Percentiles rank a stretch among this genome's conserved stretches.
Evolutionary conservation across 2,113 vertebrate genomes (phyloP).

Genomic region (Ondatra zibethicus): DNA sequence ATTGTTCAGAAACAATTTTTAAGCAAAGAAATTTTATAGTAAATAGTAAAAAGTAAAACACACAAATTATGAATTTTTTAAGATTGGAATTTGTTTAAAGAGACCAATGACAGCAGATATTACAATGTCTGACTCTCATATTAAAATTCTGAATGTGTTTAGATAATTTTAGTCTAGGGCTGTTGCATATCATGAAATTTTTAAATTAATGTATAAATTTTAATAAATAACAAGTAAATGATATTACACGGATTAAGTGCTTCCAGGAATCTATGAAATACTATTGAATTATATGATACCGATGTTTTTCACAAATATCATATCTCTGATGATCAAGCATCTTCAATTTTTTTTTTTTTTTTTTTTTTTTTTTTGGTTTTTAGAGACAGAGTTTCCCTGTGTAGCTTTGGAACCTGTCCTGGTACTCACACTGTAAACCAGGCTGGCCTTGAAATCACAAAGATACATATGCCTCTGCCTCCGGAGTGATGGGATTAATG

Average conservation of each 20-base stretch:
- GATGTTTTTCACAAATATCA: not conserved
- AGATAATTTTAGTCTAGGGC: not conserved
- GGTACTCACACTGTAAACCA: too few species aligned
- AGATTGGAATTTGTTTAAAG: constrained; percentile 41
- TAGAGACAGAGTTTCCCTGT: too few species aligned
- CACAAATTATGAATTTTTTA: not conserved
- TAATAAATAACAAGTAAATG: not conserved
- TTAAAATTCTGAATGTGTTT: not conserved
- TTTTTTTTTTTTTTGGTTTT: too few species aligned
- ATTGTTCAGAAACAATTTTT: constrained; percentile 63
- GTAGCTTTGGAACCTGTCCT: too few species aligned
- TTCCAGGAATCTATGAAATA: not conserved
- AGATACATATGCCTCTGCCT: too few species aligned
- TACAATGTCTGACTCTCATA: not conserved
- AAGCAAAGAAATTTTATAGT: not conserved
- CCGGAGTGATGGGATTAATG: too few species aligned
- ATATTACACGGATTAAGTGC: not conserved
- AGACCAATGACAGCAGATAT: not conserved
- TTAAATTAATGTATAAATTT: not conserved
- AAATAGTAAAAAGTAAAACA: not conserved
- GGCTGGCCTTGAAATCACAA: too few species aligned
- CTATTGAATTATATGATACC: not conserved
- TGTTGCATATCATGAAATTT: not conserved
- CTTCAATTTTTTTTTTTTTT: not conserved
- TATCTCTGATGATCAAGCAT: not conserved